These are phyloP conservation scores for Tyria jacobaeae DNA, from an alignment of 2,888 invertebrate species.

Conservation along the genomic window DNA sequence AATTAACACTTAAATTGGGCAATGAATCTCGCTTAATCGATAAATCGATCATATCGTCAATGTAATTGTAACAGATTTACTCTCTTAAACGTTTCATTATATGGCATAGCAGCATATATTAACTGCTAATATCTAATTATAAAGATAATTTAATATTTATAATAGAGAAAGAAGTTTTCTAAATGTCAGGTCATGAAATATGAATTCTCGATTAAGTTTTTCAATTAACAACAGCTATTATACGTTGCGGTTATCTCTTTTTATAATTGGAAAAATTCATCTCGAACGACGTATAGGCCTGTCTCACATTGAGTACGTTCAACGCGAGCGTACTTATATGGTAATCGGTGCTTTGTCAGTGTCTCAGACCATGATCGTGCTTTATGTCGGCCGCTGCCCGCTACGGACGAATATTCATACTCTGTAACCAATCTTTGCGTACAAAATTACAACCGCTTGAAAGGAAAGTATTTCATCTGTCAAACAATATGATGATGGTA, in stretches of 20 bases:
- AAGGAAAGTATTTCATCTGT: slow-evolving; percentile 63
- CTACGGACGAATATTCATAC: slow-evolving; percentile 20
- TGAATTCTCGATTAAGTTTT: slow-evolving; percentile 60
- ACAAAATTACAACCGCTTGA: slow-evolving; percentile 29
- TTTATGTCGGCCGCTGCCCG: slow-evolving; percentile 50
- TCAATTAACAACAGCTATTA: slow-evolving; percentile 60
- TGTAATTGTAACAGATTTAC: slow-evolving; percentile 22
- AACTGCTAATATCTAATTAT: slow-evolving; percentile 36
- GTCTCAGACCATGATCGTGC: slow-evolving; percentile 55
- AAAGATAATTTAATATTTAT: slow-evolving; percentile 42
- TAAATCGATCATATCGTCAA: slow-evolving; percentile 24
- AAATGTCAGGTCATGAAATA: slow-evolving; percentile 50
- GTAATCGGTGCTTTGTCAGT: slow-evolving; percentile 64
- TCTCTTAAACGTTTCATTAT: slow-evolving; percentile 17
- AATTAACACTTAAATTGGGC: slow-evolving; percentile 22
- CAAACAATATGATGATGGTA: slow-evolving; percentile 67
- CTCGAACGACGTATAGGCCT: slow-evolving; percentile 50
- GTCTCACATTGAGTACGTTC: slow-evolving; percentile 49
- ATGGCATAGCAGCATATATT: slow-evolving; percentile 20
- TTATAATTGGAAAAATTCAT: slow-evolving; percentile 64
- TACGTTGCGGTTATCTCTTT: slow-evolving; percentile 61
- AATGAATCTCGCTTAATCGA: slow-evolving; percentile 21
- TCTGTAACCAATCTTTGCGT: slow-evolving; percentile 26
- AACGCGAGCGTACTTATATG: slow-evolving; percentile 59
- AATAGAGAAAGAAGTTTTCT: slow-evolving; percentile 53